Percentiles rank a stretch among this genome's conserved stretches.
These are phyloP conservation scores for Acanthaster planci DNA, from an alignment of 35 echinoderm and acorn worm genomes.

Conservation along the genomic window DNA sequence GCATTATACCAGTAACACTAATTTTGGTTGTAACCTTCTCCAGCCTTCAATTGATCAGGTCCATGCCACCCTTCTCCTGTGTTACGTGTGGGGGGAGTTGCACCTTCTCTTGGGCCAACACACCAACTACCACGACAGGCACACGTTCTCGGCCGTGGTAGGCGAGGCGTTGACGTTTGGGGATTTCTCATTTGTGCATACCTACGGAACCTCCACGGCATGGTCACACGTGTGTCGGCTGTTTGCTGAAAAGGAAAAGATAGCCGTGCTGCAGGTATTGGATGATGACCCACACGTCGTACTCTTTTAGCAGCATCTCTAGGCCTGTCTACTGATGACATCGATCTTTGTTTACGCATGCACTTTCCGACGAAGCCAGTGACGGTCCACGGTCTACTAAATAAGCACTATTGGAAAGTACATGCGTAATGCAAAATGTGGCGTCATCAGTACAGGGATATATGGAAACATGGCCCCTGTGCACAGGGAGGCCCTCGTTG, in stretches of 20 bases:
- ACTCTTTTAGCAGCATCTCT: no score
- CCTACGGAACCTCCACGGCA: neutral
- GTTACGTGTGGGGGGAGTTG: conserved; percentile 47
- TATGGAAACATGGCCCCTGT: no score
- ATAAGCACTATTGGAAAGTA: no score
- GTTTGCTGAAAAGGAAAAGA: neutral
- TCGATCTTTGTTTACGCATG: no score
- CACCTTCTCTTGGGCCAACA: conserved; percentile 35
- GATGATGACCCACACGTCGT: neutral
- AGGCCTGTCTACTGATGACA: no score
- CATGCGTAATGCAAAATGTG: no score
- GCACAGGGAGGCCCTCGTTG: no score
- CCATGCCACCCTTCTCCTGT: conserved; percentile 36
- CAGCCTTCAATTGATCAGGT: neutral
- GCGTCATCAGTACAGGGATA: no score
- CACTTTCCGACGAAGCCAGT: no score
- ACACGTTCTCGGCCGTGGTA: neutral
- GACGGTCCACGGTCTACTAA: no score
- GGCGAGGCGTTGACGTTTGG: neutral
- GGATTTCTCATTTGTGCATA: neutral
- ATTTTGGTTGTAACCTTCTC: no score
- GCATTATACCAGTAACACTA: no score
- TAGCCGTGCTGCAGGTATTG: neutral
- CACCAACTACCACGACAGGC: conserved; percentile 26
- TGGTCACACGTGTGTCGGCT: neutral